A percentile compares a stretch with the other conserved stretches of the same genome.
Conservation (phyloP, 1,140 invertebrate species). For the Eriocheir sinensis region DNA sequence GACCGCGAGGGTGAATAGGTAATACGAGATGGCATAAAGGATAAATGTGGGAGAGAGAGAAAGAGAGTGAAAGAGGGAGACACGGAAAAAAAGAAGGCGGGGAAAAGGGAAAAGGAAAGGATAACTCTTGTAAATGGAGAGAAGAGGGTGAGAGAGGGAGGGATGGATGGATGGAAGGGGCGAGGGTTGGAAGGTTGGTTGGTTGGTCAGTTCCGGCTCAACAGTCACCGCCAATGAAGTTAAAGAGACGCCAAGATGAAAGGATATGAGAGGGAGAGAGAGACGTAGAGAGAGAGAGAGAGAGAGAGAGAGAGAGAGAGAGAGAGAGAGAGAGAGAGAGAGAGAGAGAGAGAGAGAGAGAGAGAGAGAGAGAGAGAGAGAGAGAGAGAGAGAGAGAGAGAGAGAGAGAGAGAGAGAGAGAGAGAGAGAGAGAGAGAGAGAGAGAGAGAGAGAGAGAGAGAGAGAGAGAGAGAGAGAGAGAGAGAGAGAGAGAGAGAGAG, state of each 20-base stretch:
- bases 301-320: slow-evolving; percentile 22
- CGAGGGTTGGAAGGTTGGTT: too few relatives aligned
- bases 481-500: too few relatives aligned
- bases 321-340: background rate
- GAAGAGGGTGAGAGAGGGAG: too few relatives aligned
- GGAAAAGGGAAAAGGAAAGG: background rate
- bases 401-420: too few relatives aligned
- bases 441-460: too few relatives aligned
- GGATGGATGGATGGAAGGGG: too few relatives aligned
- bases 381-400: too few relatives aligned
- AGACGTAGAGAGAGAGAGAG: slow-evolving; percentile 2
- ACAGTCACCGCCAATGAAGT: background rate
- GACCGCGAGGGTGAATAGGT: background rate
- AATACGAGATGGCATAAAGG: slow-evolving; percentile 14
- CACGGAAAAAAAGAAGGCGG: background rate
- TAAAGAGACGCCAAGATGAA: slow-evolving; percentile 15
- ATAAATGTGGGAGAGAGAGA: background rate
- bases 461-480: too few relatives aligned
- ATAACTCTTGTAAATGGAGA: background rate
- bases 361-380: too few relatives aligned
- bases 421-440: too few relatives aligned
- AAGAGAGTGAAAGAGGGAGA: background rate
- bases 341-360: background rate
- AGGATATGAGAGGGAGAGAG: background rate
- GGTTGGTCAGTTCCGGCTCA: background rate